Base-by-base conservation (phyloP, 2,113 vertebrate species). In the Dicentrarchus labrax region DNA sequence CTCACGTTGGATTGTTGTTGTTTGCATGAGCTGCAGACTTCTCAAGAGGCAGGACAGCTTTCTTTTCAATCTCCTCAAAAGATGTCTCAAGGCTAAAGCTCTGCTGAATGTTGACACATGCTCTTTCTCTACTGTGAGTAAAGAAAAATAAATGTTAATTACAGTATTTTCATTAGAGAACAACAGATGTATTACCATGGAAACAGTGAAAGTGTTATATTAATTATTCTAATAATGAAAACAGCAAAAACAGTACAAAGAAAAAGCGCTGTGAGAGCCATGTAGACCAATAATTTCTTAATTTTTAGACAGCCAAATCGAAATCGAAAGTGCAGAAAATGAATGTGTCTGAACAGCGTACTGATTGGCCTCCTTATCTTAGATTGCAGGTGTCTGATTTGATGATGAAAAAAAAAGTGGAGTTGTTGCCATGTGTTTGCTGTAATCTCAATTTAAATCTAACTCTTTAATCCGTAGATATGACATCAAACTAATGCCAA, bases 321-420 rank as follows among this genome's bases (percentile, higher is more conserved):
- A 38, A 83, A 85, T 88, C 76, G 86, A 79, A 78, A 78, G 62
- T 56, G 72, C 51, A 62, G 74, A 70, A 81, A 71, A 73, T 71
- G 78, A 83, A 62, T 30, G 56, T 64, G 80, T 79, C 16, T 78
- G 75, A 84, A 76, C 36, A 65, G 74, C 36, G 73, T 54, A 22
- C 82, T 91, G 92, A 93, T 94, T 93, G 89, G 83, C 83, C 88
- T 86, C 80, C 90, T 93, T 94, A 93, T 94, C 91, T 90, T 71
- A 89, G 92, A 92, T 92, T 89, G 92, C 91, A 92, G 90, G 91
- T 90, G 89, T 88, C 86, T 93, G 91, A 92, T 92, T 90, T 88
- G 86, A 90, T 45, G 86, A 66, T 70, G 73, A 17, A 69, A 17
- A 57, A 66, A 57, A 78, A 54, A 59, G 54, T 30, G 53, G 45